A percentile compares a stretch with the other conserved stretches of the same genome.
phyloP scores from a whole-genome alignment of 2,113 vertebrate species.

The Thalassoma bifasciatum region DNA sequence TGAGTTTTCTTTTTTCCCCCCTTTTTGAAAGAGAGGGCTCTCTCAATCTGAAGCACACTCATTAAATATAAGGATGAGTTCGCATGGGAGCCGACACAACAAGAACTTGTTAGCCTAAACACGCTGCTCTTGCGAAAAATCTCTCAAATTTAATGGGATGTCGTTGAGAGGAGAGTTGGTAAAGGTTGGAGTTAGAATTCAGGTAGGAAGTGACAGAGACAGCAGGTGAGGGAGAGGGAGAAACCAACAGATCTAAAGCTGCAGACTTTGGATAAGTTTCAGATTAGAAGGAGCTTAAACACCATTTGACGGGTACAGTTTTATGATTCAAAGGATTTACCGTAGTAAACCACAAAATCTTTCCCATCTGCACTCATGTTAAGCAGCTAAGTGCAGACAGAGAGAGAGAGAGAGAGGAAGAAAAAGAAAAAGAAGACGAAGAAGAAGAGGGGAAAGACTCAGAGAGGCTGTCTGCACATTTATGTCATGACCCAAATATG shows the following conservation, averaged over 20 bases:
- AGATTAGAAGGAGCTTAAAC: neutral
- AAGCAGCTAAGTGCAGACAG: constrained; percentile 24
- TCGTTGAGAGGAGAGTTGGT: constrained; percentile 3
- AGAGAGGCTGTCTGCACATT: constrained; percentile 50
- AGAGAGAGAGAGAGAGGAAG: no score
- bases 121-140: constrained; percentile 29
- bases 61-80: constrained; percentile 69
- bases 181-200: constrained; percentile 34
- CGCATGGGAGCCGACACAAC: constrained; percentile 50
- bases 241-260: neutral
- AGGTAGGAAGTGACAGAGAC: neutral
- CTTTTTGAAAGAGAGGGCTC: constrained; percentile 16
- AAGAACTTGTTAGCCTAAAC: constrained; percentile 61
- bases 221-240: neutral
- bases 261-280: constrained; percentile 13
- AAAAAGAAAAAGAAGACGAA: constrained; percentile 10
- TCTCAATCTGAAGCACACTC: constrained; percentile 55
- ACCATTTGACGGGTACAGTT: constrained; percentile 3
- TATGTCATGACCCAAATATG: constrained; percentile 68
- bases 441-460: constrained; percentile 17
- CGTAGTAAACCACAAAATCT: constrained; percentile 15
- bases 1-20: constrained; percentile 44
- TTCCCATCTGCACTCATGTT: constrained; percentile 15
- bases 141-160: constrained; percentile 43
- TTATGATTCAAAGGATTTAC: constrained; percentile 22